These are phyloP conservation scores for Cataglyphis altisquamis DNA, from an alignment of 2,888 invertebrate species.

Conservation along the genomic window DNA sequence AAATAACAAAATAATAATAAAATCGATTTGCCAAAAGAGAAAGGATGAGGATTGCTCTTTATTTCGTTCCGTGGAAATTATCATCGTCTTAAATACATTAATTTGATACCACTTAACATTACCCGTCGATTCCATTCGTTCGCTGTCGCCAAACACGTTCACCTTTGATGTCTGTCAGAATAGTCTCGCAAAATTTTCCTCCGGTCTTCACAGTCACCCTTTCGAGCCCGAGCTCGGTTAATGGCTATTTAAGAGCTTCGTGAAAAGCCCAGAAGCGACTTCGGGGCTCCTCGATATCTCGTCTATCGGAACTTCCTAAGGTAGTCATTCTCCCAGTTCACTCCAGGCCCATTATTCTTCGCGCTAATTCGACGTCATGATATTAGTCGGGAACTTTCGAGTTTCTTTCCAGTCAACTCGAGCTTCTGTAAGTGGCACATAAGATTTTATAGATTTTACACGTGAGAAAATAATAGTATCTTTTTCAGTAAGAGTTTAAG, in stretches of 20 bases:
- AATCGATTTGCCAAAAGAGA: background rate
- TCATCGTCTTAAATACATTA: slow-evolving; percentile 19
- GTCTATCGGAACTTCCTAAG: slow-evolving; percentile 58
- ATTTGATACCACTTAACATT: slow-evolving; percentile 26
- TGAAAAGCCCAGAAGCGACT: slow-evolving; percentile 65
- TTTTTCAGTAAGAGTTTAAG: background rate
- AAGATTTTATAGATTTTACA: slow-evolving; percentile 7
- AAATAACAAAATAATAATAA: background rate
- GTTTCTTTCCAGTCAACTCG: background rate
- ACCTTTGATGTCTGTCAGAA: slow-evolving; percentile 52
- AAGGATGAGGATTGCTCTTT: slow-evolving; percentile 4
- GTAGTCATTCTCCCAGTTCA: slow-evolving; percentile 48
- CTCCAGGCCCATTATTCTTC: slow-evolving; percentile 54
- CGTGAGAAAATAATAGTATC: background rate
- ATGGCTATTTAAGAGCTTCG: slow-evolving; percentile 67
- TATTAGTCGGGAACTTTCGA: slow-evolving; percentile 48
- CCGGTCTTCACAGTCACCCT: slow-evolving; percentile 21
- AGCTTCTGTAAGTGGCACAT: background rate
- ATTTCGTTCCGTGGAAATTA: slow-evolving; percentile 35
- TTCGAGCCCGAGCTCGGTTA: slow-evolving; percentile 57
- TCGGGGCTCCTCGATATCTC: slow-evolving; percentile 60
- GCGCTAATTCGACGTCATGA: slow-evolving; percentile 51
- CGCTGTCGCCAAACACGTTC: slow-evolving; percentile 29
- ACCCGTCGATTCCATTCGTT: slow-evolving; percentile 7
- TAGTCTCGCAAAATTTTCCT: slow-evolving; percentile 44